phyloP scores from a whole-genome alignment of 2,888 invertebrate species.

The Netelia inedita region DNA sequence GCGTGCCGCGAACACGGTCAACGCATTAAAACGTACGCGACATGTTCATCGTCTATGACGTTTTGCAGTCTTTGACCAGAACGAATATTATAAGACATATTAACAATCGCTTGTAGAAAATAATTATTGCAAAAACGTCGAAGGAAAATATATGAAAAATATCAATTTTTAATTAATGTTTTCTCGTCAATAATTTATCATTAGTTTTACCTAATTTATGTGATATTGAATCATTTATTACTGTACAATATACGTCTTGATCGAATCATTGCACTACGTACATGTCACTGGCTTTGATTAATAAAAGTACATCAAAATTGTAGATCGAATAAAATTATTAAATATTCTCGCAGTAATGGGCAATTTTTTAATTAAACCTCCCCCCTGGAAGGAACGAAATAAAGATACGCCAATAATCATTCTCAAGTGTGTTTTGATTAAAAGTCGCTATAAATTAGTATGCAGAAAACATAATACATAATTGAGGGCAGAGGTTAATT shows the following conservation, averaged over 20 bases:
- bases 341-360: too few species aligned
- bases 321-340: too few species aligned
- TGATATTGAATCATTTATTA: constrained; percentile 43
- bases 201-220: constrained; percentile 19
- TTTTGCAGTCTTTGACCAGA: constrained; percentile 31
- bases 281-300: too few species aligned
- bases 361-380: too few species aligned
- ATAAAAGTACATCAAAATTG: too few species aligned
- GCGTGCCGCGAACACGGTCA: constrained; percentile 54
- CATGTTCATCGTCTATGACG: constrained; percentile 8
- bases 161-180: too few species aligned
- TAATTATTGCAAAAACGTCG: too few species aligned
- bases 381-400: too few species aligned
- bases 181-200: not conserved
- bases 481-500: constrained; percentile 35
- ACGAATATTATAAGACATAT: not conserved
- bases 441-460: not conserved
- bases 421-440: too few species aligned
- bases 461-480: constrained; percentile 19
- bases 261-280: not conserved
- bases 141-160: too few species aligned
- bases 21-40: constrained; percentile 44
- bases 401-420: too few species aligned
- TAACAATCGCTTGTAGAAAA: too few species aligned
- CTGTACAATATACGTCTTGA: constrained; percentile 5